Evolutionary conservation across 1,140 invertebrate genomes (phyloP), one percentile per base, ranked within the genome.

Genomic region (Drosophila repletoides): DNA sequence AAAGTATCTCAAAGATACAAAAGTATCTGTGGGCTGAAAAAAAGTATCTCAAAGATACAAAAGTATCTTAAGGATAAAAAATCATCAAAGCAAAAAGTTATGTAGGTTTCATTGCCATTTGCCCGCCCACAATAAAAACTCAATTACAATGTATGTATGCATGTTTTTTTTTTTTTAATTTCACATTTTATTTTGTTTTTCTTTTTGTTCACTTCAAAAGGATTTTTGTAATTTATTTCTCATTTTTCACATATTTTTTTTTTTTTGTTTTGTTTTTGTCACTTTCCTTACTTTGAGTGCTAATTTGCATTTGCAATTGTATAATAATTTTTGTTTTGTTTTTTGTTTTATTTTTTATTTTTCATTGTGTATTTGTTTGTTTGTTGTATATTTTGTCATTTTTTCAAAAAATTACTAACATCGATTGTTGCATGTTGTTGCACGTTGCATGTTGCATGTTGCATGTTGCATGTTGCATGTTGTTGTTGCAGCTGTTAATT

Each of bases 141-240:
- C 7, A 28, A 2, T 22, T 15, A 9, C 12, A n/a, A n/a, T n/a
- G n/a, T n/a, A n/a, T n/a, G n/a, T n/a, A n/a, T 15, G 36, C 2
- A 3, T 1, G 2, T 5, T 2, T 14, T 3, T 10, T 68, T 31
- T 53, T 45, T 52, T 28, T 56, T 59, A 60, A 71, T 87, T 87
- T 87, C 83, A 87, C 83, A 83, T 81, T 87, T 86, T 81, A 84
- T 84, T 84, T 84, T 64, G 48, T 33, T 51, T 70, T 73, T 65
- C 12, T 72, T 67, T 71, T 86, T 86, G 52, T 86, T 86, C 80
- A 80, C 76, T 86, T 86, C 80, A 86, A 86, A 86, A 86, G 81
- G 80, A 86, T 86, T 71, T 86, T 83, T 86, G 75, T 86, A 83
- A 83, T 88, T 76, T 83, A 88, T 71, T 88, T 38, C 67, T n/a